These are phyloP conservation scores for Vulpes lagopus DNA, from an alignment of 2,113 vertebrate species.

Conservation along the genomic window DNA sequence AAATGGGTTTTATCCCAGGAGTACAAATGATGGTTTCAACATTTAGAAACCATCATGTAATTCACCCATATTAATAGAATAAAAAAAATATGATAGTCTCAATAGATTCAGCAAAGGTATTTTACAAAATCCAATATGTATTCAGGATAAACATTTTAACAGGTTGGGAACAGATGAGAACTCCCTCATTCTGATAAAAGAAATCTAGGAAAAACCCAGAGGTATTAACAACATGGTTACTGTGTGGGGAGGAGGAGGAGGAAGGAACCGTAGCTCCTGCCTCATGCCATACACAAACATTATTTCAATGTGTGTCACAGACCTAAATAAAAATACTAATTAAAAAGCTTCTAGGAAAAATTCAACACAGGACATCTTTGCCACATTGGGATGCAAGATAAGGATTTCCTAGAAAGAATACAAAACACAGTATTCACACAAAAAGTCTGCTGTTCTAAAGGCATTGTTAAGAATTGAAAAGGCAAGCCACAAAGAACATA, in stretches of 20 bases:
- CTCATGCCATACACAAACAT: neutral
- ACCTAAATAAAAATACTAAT: conserved; percentile 36
- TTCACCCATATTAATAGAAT: neutral
- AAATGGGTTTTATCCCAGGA: conserved; percentile 15
- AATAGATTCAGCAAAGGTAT: neutral
- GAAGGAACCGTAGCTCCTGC: neutral
- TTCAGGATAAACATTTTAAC: neutral
- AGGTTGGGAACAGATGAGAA: neutral
- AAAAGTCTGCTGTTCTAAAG: conserved; percentile 33
- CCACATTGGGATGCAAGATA: neutral
- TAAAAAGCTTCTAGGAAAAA: neutral
- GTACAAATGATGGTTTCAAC: neutral
- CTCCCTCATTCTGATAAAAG: neutral
- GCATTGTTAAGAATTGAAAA: conserved; percentile 35
- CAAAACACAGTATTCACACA: neutral
- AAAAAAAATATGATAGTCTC: neutral
- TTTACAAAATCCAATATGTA: conserved; percentile 13
- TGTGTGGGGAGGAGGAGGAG: too few species aligned
- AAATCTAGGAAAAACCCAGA: neutral
- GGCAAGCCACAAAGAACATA: neutral
- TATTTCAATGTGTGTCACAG: neutral
- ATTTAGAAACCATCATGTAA: neutral
- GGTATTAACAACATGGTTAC: neutral
- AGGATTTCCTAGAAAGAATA: neutral
- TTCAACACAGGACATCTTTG: neutral